Base-by-base conservation (phyloP, 1,140 invertebrate species). In the Anoplophora glabripennis region DNA sequence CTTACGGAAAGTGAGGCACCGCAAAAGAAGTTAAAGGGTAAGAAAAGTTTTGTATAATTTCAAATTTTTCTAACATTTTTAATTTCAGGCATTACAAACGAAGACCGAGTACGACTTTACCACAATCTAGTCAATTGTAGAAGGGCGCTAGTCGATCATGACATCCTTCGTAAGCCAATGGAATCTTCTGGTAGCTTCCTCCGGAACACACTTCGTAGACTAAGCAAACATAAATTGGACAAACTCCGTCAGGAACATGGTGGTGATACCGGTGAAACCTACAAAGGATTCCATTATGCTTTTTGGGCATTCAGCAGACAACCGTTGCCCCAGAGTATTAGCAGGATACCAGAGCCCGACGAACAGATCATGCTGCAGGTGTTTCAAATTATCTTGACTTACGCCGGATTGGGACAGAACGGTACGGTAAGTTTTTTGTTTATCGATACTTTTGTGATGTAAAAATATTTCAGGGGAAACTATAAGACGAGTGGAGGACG, bases 221-320 rank as follows among this genome's bases (percentile, higher is more conserved):
- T 95, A 41, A 95, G 92, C 36, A 94, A 94, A 69, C 88, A 92
- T 61, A 85, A 91, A 38, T 78, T 95, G 57, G 92, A 96, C 68
- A 93, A 92, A 71, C 78, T 94, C 37, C 81, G 91, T 58, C 83
- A 88, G 55, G 92, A 93, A 66, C 86, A 90, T 56, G 84, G 89
- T 7, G 84, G 84, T 3, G 64, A 87, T 65, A 82, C 84, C 56
- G 89, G 89, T 11, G 92, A 94, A 77, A 88, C 85, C 11, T 94
- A 94, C 72, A 93, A 93, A 78, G 89, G 89, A 42, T 94, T 92
- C 76, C 85, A 89, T 8, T 87, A 89, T 57, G 83, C 83, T 1
- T 96, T 90, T 78, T 98, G 94, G 94, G 89, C 92, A 2, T 97
- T 93, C 72, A 92, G 87, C 72, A 87, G 90, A 71, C 84, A 85